Percentiles rank a stretch among this genome's conserved stretches.
Evolutionary conservation across 2,113 vertebrate species (phyloP).

Genomic region (Percina caprodes): DNA sequence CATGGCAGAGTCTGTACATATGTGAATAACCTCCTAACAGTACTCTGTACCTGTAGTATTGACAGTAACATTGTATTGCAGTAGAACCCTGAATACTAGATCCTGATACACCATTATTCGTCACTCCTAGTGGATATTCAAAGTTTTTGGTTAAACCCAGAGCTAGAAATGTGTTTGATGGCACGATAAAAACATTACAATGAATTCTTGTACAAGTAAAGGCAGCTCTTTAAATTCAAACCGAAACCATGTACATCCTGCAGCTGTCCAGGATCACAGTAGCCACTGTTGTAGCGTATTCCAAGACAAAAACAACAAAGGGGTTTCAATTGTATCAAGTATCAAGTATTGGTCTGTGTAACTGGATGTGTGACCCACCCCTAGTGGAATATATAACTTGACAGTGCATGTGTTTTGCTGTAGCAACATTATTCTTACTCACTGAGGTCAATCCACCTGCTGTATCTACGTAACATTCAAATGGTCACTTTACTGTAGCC

Average conservation of each 20-base stretch:
- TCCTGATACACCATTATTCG: constrained; percentile 51
- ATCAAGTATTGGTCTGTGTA: constrained; percentile 69
- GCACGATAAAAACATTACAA: not conserved
- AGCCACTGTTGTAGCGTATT: constrained; percentile 80
- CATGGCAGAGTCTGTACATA: constrained; percentile 71
- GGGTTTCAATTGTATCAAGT: constrained; percentile 51
- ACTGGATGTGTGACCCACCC: constrained; percentile 70
- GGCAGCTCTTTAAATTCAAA: constrained; percentile 57
- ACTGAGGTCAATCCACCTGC: constrained; percentile 64
- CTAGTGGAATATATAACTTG: constrained; percentile 72
- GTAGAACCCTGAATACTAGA: constrained; percentile 73
- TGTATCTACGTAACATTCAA: constrained; percentile 66
- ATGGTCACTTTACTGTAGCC: constrained; percentile 78
- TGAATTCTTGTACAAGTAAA: not conserved
- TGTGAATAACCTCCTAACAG: constrained; percentile 75
- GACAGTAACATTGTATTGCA: constrained; percentile 70
- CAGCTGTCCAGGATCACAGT: constrained; percentile 67
- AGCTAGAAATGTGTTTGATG: constrained; percentile 18
- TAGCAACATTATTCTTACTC: constrained; percentile 70
- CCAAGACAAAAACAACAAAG: constrained; percentile 56
- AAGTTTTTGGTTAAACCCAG: constrained; percentile 49
- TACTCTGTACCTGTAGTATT: constrained; percentile 69
- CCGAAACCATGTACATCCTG: constrained; percentile 52
- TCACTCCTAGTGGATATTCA: constrained; percentile 57
- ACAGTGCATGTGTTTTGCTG: constrained; percentile 81